A percentile compares a stretch with the other conserved stretches of the same genome.
phyloP scores from a whole-genome alignment of 2,113 vertebrate genomes.

The Prinia subflava region DNA sequence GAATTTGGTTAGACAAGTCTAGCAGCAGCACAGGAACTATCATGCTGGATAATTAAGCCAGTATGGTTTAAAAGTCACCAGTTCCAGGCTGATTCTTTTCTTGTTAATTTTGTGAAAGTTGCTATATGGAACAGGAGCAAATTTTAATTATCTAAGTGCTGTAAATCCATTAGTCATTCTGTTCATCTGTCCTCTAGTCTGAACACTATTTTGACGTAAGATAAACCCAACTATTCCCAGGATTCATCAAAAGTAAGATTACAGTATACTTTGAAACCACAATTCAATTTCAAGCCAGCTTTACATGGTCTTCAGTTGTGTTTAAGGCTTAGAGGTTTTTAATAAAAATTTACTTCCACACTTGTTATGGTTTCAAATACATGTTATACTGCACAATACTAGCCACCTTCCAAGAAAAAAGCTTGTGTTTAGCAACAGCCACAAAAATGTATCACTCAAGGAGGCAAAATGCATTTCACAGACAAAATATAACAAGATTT shows the following conservation, averaged over 20 bases:
- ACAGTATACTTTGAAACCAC: not conserved
- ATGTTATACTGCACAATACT: not conserved
- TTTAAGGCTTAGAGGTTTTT: not conserved
- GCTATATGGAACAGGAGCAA: not conserved
- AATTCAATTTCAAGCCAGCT: not conserved
- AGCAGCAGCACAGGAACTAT: not conserved
- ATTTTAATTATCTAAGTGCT: not conserved
- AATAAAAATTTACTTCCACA: not conserved
- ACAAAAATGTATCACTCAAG: not conserved
- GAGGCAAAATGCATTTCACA: not conserved
- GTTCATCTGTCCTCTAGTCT: not conserved
- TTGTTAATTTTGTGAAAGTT: not conserved
- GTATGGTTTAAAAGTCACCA: not conserved
- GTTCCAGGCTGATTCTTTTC: not conserved
- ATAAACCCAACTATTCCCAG: not conserved
- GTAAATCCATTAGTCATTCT: not conserved
- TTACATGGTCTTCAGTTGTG: not conserved
- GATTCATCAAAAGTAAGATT: not conserved
- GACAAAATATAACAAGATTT: not conserved
- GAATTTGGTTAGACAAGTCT: not conserved
- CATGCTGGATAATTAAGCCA: not conserved
- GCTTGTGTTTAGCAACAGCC: not conserved
- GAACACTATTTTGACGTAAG: not conserved
- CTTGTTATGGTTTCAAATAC: not conserved
- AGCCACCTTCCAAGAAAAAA: not conserved